phyloP scores from a whole-genome alignment of 1,140 invertebrate species.

The Helicoverpa armigera region DNA sequence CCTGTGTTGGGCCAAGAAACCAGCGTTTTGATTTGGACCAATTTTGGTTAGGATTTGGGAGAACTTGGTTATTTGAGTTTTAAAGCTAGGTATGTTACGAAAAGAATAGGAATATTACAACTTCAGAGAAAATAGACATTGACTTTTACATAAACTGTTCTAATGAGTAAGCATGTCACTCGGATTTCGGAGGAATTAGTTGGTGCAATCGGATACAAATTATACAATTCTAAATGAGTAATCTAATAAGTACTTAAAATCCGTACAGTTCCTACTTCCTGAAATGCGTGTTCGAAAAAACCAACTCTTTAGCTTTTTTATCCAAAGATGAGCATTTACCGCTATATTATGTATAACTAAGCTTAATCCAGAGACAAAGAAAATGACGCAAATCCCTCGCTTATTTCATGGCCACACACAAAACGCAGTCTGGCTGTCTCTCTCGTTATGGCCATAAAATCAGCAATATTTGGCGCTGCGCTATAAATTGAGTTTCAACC shows the following conservation, averaged over 20 bases:
- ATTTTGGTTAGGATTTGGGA: not conserved
- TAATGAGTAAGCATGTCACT: no score
- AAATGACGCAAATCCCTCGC: not conserved
- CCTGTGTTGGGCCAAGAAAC: not conserved
- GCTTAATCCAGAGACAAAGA: not conserved
- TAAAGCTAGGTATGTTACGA: no score
- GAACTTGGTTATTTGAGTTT: not conserved
- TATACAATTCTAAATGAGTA: no score
- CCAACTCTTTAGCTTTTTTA: no score
- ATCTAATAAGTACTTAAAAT: no score
- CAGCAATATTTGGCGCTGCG: constrained; percentile 13
- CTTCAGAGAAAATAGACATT: no score
- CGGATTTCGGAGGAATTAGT: no score
- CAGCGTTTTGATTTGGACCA: not conserved
- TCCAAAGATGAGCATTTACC: not conserved
- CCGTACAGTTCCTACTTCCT: not conserved
- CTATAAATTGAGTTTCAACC: constrained; percentile 25
- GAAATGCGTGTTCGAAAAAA: no score
- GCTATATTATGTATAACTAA: not conserved
- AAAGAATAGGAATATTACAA: not conserved
- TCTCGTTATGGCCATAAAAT: constrained; percentile 9
- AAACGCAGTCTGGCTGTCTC: constrained; percentile 16
- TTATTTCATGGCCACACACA: not conserved
- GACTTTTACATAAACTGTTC: no score
- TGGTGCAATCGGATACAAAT: no score